Conservation (phyloP, 2,797 vertebrate species). For the Knipowitschia caucasica region DNA sequence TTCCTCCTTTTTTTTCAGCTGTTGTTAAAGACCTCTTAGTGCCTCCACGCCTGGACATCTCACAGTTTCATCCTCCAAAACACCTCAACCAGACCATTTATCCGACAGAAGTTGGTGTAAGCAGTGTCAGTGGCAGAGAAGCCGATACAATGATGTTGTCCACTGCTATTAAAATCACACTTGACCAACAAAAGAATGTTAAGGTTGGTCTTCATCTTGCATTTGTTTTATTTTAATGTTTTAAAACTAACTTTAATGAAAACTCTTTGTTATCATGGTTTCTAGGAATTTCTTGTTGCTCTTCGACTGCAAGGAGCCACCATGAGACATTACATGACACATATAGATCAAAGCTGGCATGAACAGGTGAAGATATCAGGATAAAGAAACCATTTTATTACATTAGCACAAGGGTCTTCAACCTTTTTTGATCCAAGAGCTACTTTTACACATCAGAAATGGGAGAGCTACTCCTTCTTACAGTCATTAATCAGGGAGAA, state of each 20-base stretch:
- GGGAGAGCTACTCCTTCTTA: too few species aligned
- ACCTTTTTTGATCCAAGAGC: too few species aligned
- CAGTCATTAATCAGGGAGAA: too few species aligned
- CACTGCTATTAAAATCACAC: conserved; percentile 85
- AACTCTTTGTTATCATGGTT: not conserved
- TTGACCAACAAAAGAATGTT: conserved; percentile 84
- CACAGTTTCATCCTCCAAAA: conserved; percentile 77
- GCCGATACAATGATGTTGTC: conserved; percentile 82
- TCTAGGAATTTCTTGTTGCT: conserved; percentile 89
- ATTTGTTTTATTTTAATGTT: not conserved
- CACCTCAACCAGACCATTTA: conserved; percentile 86
- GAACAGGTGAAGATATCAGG: conserved; percentile 75
- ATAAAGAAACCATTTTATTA: not conserved
- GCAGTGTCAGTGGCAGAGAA: conserved; percentile 75
- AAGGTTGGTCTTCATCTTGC: conserved; percentile 71
- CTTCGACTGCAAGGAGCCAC: conserved; percentile 86
- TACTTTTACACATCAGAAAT: too few species aligned
- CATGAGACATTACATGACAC: conserved; percentile 82
- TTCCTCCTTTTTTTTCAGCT: conserved; percentile 56
- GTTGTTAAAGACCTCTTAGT: conserved; percentile 76
- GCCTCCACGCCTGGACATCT: conserved; percentile 79
- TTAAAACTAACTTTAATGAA: not conserved
- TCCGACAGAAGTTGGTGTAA: conserved; percentile 84
- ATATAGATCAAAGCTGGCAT: conserved; percentile 86
- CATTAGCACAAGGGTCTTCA: too few species aligned